Conservation (phyloP, 1,140 invertebrate species). For the Drosophila ficusphila region DNA sequence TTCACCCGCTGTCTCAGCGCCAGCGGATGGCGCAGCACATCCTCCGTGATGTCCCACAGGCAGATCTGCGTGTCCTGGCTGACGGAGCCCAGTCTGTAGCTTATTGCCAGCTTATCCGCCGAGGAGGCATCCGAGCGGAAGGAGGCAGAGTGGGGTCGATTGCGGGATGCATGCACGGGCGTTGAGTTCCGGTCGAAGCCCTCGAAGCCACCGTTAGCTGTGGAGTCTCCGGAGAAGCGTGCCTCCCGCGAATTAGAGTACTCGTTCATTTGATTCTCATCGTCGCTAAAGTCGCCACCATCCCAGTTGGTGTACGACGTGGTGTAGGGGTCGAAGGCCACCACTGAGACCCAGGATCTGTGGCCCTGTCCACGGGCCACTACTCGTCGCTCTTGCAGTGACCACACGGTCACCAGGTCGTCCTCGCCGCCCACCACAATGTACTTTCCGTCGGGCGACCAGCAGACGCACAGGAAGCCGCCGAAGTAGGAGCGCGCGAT, state of each 20-base stretch:
- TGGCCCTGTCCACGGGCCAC: constrained; percentile 97
- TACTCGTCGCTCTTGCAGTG: constrained; percentile 95
- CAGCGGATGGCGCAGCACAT: constrained; percentile 91
- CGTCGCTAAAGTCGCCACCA: constrained; percentile 86
- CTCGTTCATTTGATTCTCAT: constrained; percentile 86
- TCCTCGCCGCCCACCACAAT: constrained; percentile 99
- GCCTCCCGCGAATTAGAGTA: constrained; percentile 65
- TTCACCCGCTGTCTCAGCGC: constrained; percentile 75
- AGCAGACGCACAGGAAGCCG: constrained; percentile 97
- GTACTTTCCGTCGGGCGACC: constrained; percentile 98
- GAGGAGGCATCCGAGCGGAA: constrained; percentile 84
- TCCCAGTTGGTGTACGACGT: constrained; percentile 87
- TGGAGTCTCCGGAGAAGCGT: constrained; percentile 71
- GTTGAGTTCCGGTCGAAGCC: constrained; percentile 83
- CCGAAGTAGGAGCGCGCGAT: constrained; percentile 98
- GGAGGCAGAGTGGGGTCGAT: constrained; percentile 85
- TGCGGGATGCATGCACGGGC: constrained; percentile 67
- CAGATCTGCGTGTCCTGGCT: constrained; percentile 99
- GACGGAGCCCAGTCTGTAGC: constrained; percentile 97
- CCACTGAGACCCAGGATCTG: constrained; percentile 98
- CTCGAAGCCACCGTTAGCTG: constrained; percentile 84
- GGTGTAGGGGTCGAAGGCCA: constrained; percentile 97
- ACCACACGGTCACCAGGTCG: constrained; percentile 99
- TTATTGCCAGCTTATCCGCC: constrained; percentile 86
- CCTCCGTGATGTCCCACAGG: constrained; percentile 99